A percentile compares a stretch with the other conserved stretches of the same genome.
phyloP scores from a whole-genome alignment of 2,113 vertebrate species.

The Haplochromis burtoni region DNA sequence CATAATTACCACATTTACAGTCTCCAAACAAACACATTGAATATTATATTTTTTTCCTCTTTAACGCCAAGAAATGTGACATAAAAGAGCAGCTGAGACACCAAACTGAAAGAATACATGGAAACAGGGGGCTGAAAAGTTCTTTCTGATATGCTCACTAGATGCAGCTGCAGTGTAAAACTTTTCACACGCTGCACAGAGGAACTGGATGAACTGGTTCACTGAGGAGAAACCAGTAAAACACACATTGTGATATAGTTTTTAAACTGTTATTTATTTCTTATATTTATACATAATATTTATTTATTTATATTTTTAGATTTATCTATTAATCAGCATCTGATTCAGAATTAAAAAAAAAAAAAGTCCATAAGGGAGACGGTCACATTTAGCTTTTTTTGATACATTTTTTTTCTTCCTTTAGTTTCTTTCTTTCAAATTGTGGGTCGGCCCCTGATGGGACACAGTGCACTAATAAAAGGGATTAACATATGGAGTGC shows the following conservation, averaged over 20 bases:
- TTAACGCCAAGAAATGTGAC: fast-evolving
- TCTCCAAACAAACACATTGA: background rate
- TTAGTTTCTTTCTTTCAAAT: background rate
- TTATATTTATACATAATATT: background rate
- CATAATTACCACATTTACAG: background rate
- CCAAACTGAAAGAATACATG: background rate
- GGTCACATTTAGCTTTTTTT: background rate
- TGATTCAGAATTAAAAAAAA: background rate
- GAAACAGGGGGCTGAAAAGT: background rate
- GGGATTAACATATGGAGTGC: background rate
- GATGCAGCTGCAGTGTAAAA: background rate
- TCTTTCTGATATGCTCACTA: background rate
- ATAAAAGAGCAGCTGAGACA: background rate
- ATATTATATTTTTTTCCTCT: background rate
- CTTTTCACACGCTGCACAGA: background rate
- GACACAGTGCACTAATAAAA: background rate
- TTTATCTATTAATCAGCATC: background rate
- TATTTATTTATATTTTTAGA: background rate
- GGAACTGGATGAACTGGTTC: background rate
- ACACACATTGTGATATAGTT: background rate
- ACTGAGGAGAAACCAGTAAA: background rate
- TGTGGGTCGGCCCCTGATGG: background rate
- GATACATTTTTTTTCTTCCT: background rate
- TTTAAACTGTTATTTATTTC: background rate
- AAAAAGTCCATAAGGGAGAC: background rate